Evolutionary conservation across 2,888 invertebrate genomes (phyloP).

Genomic region (Xanthia togata): DNA sequence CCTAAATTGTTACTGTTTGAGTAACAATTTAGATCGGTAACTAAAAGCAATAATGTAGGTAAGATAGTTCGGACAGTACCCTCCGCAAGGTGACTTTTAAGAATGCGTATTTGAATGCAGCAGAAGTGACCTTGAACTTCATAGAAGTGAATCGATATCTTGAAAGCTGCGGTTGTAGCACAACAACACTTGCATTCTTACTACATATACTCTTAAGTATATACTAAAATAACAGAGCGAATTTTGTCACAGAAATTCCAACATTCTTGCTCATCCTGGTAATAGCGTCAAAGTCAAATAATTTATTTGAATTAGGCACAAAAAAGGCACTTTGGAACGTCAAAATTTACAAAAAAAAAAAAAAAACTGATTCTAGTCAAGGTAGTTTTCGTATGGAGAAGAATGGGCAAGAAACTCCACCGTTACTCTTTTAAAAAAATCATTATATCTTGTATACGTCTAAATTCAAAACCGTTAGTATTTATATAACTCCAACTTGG

Average conservation of each 20-base stretch:
- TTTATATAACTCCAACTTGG: constrained; percentile 3
- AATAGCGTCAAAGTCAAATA: no score
- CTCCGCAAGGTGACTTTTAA: constrained; percentile 21
- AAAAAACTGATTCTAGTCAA: no score
- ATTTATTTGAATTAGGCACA: no score
- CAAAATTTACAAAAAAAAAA: no score
- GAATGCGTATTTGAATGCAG: constrained; percentile 58
- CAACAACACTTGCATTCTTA: not conserved
- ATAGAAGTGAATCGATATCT: constrained; percentile 40
- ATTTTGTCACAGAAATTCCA: constrained; percentile 12
- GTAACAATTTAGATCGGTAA: not conserved
- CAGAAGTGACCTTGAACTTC: constrained; percentile 46
- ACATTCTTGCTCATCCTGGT: constrained; percentile 5
- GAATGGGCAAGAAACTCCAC: no score
- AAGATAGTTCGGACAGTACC: not conserved
- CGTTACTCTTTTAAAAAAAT: no score
- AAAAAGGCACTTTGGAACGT: no score
- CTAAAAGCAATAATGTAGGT: not conserved
- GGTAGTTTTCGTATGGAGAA: no score
- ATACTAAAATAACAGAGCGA: not conserved
- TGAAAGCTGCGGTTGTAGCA: constrained; percentile 14
- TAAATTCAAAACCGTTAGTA: constrained; percentile 9
- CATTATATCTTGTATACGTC: no score
- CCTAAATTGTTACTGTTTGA: not conserved
- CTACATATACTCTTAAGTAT: not conserved